Evolutionary conservation across 2,888 invertebrate species (phyloP).

Genomic region (Tuberolachnus salignus): DNA sequence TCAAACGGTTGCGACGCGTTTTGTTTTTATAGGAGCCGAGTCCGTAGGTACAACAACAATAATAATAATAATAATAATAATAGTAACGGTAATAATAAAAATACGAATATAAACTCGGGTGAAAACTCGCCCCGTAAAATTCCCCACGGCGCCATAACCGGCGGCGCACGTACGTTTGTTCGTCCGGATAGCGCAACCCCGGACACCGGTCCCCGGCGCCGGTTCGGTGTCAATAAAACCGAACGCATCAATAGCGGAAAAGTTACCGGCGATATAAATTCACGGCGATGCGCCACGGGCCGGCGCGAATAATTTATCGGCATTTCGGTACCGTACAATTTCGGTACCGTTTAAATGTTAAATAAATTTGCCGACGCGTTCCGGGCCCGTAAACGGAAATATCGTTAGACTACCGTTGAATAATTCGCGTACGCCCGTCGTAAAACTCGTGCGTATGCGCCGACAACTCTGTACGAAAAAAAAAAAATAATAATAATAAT

Average conservation of each 20-base stretch:
- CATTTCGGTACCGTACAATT: too few relatives aligned
- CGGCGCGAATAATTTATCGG: neutral
- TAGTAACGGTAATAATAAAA: too few relatives aligned
- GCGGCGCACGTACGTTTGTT: constrained; percentile 19
- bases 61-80: too few relatives aligned
- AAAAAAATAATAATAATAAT: too few relatives aligned
- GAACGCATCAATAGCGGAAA: constrained; percentile 1
- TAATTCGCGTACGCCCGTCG: too few relatives aligned
- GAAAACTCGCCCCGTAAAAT: constrained; percentile 11
- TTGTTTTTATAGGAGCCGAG: constrained; percentile 3
- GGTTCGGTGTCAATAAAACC: constrained; percentile 6
- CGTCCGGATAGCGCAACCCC: neutral
- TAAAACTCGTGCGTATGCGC: too few relatives aligned
- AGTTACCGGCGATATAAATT: constrained; percentile 9
- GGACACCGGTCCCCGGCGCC: neutral
- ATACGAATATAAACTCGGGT: neutral
- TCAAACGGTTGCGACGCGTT: constrained; percentile 16
- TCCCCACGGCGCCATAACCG: constrained; percentile 11
- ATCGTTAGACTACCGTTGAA: too few relatives aligned
- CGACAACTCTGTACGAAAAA: too few relatives aligned
- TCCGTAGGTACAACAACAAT: too few relatives aligned
- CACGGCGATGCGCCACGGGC: neutral
- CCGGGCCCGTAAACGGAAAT: too few relatives aligned
- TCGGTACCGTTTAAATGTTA: too few relatives aligned
- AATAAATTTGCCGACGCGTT: too few relatives aligned